These are phyloP conservation scores for Indri indri DNA, from an alignment of 2,113 vertebrate species.

Conservation along the genomic window DNA sequence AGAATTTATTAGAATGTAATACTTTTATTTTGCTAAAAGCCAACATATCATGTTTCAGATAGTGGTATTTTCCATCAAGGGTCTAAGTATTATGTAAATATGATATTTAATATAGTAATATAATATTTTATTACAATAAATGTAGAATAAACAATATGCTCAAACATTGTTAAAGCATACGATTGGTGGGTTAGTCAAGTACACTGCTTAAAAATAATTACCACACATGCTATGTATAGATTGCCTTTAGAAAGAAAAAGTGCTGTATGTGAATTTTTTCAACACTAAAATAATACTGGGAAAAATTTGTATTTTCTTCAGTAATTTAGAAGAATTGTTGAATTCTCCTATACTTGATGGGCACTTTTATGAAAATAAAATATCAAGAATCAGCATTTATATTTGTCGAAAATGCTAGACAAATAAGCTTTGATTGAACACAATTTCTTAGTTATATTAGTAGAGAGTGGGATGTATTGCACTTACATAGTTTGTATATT, in stretches of 20 bases:
- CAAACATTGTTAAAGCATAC: neutral
- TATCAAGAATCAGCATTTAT: neutral
- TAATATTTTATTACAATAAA: neutral
- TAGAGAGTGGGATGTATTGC: fast-evolving
- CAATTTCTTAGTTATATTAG: neutral
- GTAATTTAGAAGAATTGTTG: neutral
- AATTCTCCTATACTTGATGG: neutral
- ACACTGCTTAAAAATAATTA: neutral
- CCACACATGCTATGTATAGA: neutral
- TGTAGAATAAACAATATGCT: neutral
- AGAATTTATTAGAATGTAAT: neutral
- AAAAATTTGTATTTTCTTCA: neutral
- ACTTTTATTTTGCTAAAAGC: neutral
- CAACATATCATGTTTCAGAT: neutral
- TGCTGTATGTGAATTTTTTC: neutral
- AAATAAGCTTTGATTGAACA: neutral
- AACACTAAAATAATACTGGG: neutral
- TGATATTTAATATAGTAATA: neutral
- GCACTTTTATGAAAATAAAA: neutral
- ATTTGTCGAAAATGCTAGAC: neutral
- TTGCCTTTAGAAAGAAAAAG: neutral
- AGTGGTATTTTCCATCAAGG: neutral
- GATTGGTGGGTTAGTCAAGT: neutral
- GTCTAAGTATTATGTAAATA: neutral
- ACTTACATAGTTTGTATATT: neutral